Conservation (phyloP, 2,113 vertebrate genomes). For the Osmerus eperlanus region DNA sequence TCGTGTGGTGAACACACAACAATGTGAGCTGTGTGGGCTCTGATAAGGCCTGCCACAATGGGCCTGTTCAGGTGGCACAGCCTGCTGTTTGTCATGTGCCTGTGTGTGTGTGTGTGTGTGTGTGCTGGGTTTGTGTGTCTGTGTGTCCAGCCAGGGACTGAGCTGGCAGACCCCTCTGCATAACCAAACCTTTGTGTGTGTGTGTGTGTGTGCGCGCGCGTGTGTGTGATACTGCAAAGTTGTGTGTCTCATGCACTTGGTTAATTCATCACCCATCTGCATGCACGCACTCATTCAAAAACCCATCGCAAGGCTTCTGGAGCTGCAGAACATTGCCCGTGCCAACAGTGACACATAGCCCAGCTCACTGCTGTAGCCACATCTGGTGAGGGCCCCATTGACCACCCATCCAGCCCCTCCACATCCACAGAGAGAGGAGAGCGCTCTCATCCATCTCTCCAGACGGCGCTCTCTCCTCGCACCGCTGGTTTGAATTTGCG, state of each 20-base stretch:
- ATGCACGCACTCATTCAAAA: background rate
- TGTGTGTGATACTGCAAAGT: background rate
- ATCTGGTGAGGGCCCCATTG: background rate
- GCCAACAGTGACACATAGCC: background rate
- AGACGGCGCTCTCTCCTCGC: background rate
- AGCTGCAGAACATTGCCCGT: background rate
- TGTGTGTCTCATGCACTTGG: background rate
- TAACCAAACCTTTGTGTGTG: background rate
- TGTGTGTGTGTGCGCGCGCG: background rate
- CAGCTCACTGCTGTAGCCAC: background rate
- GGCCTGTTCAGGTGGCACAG: conserved; percentile 54
- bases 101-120: background rate
- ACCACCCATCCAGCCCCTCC: background rate
- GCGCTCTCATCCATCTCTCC: background rate
- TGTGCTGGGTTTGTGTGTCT: background rate
- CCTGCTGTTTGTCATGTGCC: conserved; percentile 17
- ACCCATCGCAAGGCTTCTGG: background rate
- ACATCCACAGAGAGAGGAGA: background rate
- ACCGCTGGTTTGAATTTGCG: too few relatives aligned
- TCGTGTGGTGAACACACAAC: conserved; percentile 33
- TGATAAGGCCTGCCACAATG: conserved; percentile 65
- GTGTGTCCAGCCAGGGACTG: background rate
- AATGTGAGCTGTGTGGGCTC: conserved; percentile 44
- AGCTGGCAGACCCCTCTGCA: background rate
- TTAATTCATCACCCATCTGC: background rate